Percentiles rank a stretch among this genome's conserved stretches.
phyloP scores from a whole-genome alignment of 2,113 vertebrate genomes.

The Orthonyx spaldingii region DNA sequence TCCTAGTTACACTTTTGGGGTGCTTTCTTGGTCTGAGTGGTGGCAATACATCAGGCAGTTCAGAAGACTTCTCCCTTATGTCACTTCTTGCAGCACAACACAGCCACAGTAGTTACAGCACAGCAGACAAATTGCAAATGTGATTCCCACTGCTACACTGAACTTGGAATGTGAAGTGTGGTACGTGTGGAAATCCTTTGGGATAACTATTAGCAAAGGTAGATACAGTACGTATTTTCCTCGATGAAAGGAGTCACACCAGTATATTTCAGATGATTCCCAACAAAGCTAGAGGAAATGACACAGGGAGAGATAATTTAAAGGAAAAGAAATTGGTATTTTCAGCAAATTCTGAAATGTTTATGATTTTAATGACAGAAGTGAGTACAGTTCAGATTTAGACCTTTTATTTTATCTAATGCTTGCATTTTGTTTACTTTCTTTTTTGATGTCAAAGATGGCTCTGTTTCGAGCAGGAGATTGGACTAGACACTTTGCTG shows the following conservation, averaged over 20 bases:
- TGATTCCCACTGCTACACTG: background rate
- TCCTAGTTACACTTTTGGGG: background rate
- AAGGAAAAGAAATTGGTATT: background rate
- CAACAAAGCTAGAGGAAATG: background rate
- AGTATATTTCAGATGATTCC: background rate
- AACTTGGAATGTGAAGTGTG: background rate
- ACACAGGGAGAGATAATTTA: background rate
- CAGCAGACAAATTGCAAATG: background rate
- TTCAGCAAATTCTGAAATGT: background rate
- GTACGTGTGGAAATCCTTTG: background rate
- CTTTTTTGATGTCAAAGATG: background rate
- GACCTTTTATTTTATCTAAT: background rate
- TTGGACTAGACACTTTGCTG: background rate
- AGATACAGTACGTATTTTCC: background rate
- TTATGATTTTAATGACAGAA: background rate
- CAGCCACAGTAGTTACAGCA: background rate
- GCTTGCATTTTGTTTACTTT: background rate
- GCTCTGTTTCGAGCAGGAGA: background rate
- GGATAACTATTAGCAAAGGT: background rate
- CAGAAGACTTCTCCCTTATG: background rate
- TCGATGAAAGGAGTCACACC: background rate
- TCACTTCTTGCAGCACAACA: background rate
- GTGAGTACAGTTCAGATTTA: background rate
- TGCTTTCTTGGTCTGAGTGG: rapidly evolving
- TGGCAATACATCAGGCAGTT: background rate